phyloP scores from a whole-genome alignment of 2,888 invertebrate genomes.

The Nephrotoma flavescens region DNA sequence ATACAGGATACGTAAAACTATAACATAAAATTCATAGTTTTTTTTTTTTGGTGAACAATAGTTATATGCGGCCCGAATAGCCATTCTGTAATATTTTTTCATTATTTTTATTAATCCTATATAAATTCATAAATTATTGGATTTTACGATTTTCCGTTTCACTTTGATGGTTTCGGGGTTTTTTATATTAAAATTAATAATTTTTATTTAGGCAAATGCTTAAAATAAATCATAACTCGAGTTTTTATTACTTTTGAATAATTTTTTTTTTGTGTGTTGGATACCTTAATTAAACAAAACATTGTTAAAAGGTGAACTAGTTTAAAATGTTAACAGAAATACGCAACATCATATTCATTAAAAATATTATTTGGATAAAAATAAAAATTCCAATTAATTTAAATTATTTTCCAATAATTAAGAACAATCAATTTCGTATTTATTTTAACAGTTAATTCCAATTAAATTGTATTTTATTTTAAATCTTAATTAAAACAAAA shows the following conservation, averaged over 20 bases:
- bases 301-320: background rate
- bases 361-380: background rate
- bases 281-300: background rate
- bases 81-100: background rate
- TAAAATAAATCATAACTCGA: background rate
- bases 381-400: background rate
- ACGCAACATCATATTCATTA: background rate
- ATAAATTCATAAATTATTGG: background rate
- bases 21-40: background rate
- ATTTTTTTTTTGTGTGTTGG: background rate
- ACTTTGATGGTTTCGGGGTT: background rate
- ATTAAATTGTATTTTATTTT: background rate
- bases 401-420: background rate
- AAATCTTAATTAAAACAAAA: background rate
- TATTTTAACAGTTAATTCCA: background rate
- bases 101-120: background rate
- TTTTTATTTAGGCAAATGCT: background rate
- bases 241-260: background rate
- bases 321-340: background rate
- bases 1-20: background rate
- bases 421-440: background rate
- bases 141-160: background rate
- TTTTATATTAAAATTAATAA: background rate
- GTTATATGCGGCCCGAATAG: background rate
- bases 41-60: background rate